Base-by-base conservation (phyloP, 2,888 invertebrate species). In the Xestia ashworthii region DNA sequence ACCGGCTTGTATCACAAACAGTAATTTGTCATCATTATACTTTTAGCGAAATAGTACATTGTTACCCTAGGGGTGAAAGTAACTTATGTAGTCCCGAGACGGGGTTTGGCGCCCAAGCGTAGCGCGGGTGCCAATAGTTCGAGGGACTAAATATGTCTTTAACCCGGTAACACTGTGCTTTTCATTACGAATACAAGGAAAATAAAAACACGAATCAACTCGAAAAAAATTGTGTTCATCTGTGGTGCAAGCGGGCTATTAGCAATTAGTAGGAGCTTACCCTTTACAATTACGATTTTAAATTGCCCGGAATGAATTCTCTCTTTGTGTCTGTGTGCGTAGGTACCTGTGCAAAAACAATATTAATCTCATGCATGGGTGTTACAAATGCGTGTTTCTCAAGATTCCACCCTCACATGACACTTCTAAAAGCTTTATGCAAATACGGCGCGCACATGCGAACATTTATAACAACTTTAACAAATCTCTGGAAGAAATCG, bases 391-490 rank as follows among this genome's bases (percentile, higher is more conserved):
- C 11, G 46, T 48, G n/a, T 48, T 71, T 38, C 38, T 67, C n/a
- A n/a, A 67, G 48, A 38, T 71, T 38, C 38, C 8, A 65, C 11
- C 46, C 46, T 3, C 22, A 22, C 32, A n/a, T 65, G 66, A 48
- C 32, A 38, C n/a, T n/a, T 1, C n/a, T n/a, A 48, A 12, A 16
- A 48, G 48, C 12, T 71, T n/a, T 68, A 71, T 68, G 48, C 71
- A 71, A 71, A 71, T 68, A 48, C 22, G 38, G 32, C 67, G 12
- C 69, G 48, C 48, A 48, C 70, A 72, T 3, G 48, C 19, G 8
- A 12, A 25, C 44, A 55, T 44, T 44, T 4, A 55, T 55, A 55
- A 55, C 5, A 55, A 55, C 5, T 60, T 60, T 60, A 16, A 16
- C 55, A 69, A 55, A 70, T 70, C 41, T 41, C 41, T 11, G 14